These are phyloP conservation scores for Oreochromis aureus DNA, from an alignment of 2,113 vertebrate genomes.

Conservation along the genomic window DNA sequence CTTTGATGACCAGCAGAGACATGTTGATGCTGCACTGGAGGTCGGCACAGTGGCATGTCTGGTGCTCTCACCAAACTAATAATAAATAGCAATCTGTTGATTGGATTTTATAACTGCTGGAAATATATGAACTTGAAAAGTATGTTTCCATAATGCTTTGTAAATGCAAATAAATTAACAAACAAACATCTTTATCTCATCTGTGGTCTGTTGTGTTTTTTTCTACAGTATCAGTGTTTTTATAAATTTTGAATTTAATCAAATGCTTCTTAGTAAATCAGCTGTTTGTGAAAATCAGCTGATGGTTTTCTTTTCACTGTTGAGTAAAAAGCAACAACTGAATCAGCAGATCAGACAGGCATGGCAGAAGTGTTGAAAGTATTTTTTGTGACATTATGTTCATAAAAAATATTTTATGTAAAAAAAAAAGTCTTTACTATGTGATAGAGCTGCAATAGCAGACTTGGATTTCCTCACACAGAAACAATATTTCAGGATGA, in stretches of 20 bases:
- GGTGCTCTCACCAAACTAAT: fast-evolving
- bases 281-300: background rate
- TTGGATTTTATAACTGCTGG: background rate
- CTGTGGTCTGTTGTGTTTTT: background rate
- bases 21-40: fast-evolving
- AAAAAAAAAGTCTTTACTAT: background rate
- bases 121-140: background rate
- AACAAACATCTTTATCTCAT: background rate
- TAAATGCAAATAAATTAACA: fast-evolving
- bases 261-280: background rate
- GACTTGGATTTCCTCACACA: background rate
- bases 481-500: background rate
- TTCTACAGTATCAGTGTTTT: fast-evolving
- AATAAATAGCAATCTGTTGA: fast-evolving
- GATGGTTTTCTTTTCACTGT: background rate
- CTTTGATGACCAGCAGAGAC: fast-evolving
- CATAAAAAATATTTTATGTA: background rate
- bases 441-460: background rate
- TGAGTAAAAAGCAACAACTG: background rate
- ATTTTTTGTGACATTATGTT: background rate
- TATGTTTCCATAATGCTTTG: background rate
- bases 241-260: fast-evolving
- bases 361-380: background rate
- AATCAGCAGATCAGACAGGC: fast-evolving
- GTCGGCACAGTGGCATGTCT: fast-evolving